Evolutionary conservation across 2,888 invertebrate genomes (phyloP), one percentile per base, ranked within the genome.

Genomic region (Heliconius sara): DNA sequence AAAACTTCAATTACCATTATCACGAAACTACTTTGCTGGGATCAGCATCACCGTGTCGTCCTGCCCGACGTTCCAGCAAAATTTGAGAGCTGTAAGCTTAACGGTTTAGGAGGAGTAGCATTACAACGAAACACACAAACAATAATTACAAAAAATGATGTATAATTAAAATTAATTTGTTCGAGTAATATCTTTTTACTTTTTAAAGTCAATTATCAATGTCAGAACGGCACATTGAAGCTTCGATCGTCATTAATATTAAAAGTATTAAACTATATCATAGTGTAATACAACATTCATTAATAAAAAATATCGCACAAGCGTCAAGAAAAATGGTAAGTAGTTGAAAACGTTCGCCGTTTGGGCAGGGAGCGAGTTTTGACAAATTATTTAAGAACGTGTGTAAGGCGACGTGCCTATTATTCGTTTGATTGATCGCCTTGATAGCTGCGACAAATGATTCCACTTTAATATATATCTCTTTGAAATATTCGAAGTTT

Each of bases 341-440:
- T 88, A 87, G 85, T 87, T 84, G 85, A 83, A 87, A 89, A 86
- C 87, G 89, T 88, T 90, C 86, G 84, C 85, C 86, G 87, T 88
- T 89, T 87, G 89, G 88, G 89, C 89, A 87, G 88, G 87, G 88
- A 88, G 89, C 88, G 90, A 90, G 88, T 93, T 91, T 91, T 95
- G 95, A 95, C 94, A 95, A 95, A 95, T 95, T 94, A 95, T 94
- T 94, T 92, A 92, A 93, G 94, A 90, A 94, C 95, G 94, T 95
- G 95, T 93, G 91, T 91, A 87, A 91, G 90, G 91, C 90, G 90
- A 92, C 92, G 90, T 89, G 90, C 87, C 91, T 90, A 92, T 94
- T 93, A 91, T 93, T 88, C 87, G 86, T 85, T 88, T 95, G 95
- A 95, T 95, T 92, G 94, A 95, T 95, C 89, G 91, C 88, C 88